Evolutionary conservation across 2,888 invertebrate genomes (phyloP), one percentile per base, ranked within the genome.

Genomic region (Tupiocoris notatus): DNA sequence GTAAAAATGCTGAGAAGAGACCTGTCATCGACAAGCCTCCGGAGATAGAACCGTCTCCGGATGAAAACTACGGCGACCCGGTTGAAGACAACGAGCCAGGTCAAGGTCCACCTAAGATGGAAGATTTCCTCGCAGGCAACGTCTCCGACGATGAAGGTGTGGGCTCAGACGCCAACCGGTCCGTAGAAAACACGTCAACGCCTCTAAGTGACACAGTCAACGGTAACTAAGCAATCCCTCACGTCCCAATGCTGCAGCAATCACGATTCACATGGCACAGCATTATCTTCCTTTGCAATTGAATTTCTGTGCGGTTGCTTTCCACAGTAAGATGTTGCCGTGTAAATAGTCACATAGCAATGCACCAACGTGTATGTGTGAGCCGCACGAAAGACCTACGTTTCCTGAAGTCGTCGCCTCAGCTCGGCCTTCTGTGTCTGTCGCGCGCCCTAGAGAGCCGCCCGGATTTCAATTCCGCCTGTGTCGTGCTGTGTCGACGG

Each of bases 71-170:
- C 21, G 25, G 16, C 1, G 9, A 16, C 7, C 22, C 18, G 18
- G 70, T 74, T 22, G 58, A 78, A 59, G 18, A 54, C 25, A 64
- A 61, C 54, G 54, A 68, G 23, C 64, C 62, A 20, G 66, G 68
- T 12, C 39, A 3, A 39, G n/a, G n/a, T n/a, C n/a, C n/a, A n/a
- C 65, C 68, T 12, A 61, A 61, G 62, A 54, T 25, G 12, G 78
- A 76, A 17, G 76, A 79, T 18, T 16, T 56, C n/a, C n/a, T n/a
- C n/a, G n/a, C n/a, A 17, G 71, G 63, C 56, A 70, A 73, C 16
- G 25, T 76, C 0, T 78, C 78, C 1, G 77, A 77, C 22, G 79
- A 79, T 24, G 79, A 78, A 78, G 79, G 79, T 6, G 75, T 78
- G 65, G 78, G 78, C 39, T 78, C 77, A 16, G 79, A 79, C 62